Evolutionary conservation across 2,888 invertebrate genomes (phyloP), one percentile per base, ranked within the genome.

Genomic region (Lepeophtheirus nordmannii): DNA sequence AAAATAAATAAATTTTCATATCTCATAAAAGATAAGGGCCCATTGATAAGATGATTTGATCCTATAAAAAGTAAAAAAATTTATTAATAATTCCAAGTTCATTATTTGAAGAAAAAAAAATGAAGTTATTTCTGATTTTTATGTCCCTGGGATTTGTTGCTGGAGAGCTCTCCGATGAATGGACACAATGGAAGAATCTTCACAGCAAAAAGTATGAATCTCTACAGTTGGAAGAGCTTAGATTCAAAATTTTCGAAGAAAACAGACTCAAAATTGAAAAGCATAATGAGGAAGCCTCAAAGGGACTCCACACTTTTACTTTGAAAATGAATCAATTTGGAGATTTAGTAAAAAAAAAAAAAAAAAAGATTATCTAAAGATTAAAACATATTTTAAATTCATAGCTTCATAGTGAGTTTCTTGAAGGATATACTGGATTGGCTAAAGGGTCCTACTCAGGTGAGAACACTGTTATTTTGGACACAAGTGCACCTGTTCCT

Each of bases 171-270:
- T 46, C 53, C 17, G 8, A 5, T 17, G 53, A 46, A 17, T 46
- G 53, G 53, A 46, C 14, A 5, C 1, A 5, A 14, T 46, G 53
- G 53, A 46, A 46, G 53, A 17, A 46, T 5, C n/a, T 46, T 17
- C 53, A 46, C 17, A 8, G 53, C 1, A 46, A 46, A 8, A 46
- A 8, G 8, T 46, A 46, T 46, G 53, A 2, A 3, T 46, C 53
- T n/a, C 5, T 46, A 1, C n/a, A 46, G 5, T 5, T 46, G 73
- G 90, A 92, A 73, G 81, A 80, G 71, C 88, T 87, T 78, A 84
- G 90, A 62, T 82, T 87, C 82, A 89, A 90, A 78, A 87, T 91
- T 71, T 92, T 84, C 75, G 83, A 89, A 76, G 90, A 91, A 75
- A 92, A 92, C 76, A 84, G 84, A 72, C 84, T 85, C 73, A 85